Evolutionary conservation across 1,140 invertebrate genomes (phyloP), one percentile per base, ranked within the genome.

Genomic region (Drosophila ironensis): DNA sequence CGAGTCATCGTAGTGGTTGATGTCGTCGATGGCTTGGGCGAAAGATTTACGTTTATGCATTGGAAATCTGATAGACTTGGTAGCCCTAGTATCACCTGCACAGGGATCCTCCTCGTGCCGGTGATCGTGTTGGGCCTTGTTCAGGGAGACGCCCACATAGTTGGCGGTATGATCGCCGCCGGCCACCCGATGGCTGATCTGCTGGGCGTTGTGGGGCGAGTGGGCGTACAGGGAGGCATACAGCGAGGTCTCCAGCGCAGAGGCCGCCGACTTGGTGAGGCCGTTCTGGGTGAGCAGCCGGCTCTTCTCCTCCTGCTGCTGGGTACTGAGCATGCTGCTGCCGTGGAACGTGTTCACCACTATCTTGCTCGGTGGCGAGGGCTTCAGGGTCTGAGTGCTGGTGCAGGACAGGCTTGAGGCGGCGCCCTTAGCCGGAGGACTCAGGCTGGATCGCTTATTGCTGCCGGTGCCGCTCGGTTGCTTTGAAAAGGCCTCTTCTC

Each of bases 311-410:
- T 86, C 87, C 30, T 78, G 70, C 38, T 80, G 77, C 40, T 88
- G 87, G 12, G 70, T 44, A 68, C 42, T 88, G 8, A 89, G 45
- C 63, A 89, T 53, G 48, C 72, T 89, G 59, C 87, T 89, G 40
- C 78, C 88, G 60, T 89, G 88, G 67, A 89, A 89, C 25, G 89
- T 73, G 59, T 88, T 89, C 17, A 89, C 88, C 40, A 89, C 87
- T 17, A 89, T 89, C 67, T 89, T 89, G 28, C 41, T 72, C 63
- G 67, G 14, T 35, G 63, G 57, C 44, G 57, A 40, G 17, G 63
- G 48, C 57, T 87, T 75, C 0, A 82, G 44, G 1, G 86, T 82
- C 6, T 57, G 50, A 5, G 50, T 67, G 56, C 54, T 84, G 7
- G 53, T 42, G 53, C 60, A 33, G 37, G 69, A 72, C 3, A 72